Evolutionary conservation across 2,888 invertebrate genomes (phyloP), one percentile per base, ranked within the genome.

Genomic region (Mystacides longicornis): DNA sequence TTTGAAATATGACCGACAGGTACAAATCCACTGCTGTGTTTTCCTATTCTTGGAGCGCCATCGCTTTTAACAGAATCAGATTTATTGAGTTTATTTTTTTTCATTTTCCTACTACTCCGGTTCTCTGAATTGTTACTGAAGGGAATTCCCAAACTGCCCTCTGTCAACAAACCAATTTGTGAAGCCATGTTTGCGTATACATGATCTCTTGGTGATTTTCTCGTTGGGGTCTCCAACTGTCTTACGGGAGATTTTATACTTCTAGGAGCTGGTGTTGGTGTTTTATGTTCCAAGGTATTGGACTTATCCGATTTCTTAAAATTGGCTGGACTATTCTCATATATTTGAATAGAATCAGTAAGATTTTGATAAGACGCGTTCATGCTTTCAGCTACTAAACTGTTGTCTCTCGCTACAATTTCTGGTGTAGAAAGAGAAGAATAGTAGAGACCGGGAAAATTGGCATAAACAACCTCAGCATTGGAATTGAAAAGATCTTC

Each of bases 321-420:
- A 55, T 64, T 65, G 52, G 71, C 66, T 21, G 67, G 65, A 49
- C 68, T 73, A 60, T 79, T 77, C 67, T 83, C 83, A 59, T 79
- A 81, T 23, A 83, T 78, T 70, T 84, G 83, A 60, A 83, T 82
- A 16, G 83, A 83, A 66, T 84, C 84, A 45, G 81, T 82, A 54
- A 85, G 69, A 66, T 85, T 82, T 67, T 85, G 81, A 67, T 82
- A 83, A 57, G 75, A 57, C 2, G 43, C 54, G 33, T 59, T 56
- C 47, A 57, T 52, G 19, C 49, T 50, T 27, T 61, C 57, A 3
- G 52, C 23, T 1, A 46, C 27, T 14, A 57, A 20, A 53, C 53
- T 56, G 23, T 51, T 55, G 5, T 33, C 45, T 51, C 52, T n/a
- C 23, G 31, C 51, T 23, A 27, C 42, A n/a, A 27, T 51, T 42